A percentile compares a stretch with the other conserved stretches of the same genome.
These are phyloP conservation scores for Alethe castanea DNA, from an alignment of 2,113 vertebrate genomes.

Conservation along the genomic window DNA sequence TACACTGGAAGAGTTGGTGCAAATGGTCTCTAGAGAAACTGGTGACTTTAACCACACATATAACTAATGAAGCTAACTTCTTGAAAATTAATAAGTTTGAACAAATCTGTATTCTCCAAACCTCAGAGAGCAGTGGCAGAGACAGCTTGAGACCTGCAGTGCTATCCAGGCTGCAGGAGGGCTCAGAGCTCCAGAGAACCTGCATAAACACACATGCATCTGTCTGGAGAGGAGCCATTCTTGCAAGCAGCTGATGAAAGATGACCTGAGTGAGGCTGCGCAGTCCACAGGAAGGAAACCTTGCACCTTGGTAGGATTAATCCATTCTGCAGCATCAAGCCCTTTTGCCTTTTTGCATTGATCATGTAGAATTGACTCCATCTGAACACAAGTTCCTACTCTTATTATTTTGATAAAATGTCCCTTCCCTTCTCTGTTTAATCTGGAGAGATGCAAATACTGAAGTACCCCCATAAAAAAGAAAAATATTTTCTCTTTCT, in stretches of 20 bases:
- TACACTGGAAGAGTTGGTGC: background rate
- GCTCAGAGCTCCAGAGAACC: background rate
- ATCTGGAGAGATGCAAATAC: background rate
- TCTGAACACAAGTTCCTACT: background rate
- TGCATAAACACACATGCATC: fast-evolving
- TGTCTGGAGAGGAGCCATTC: background rate
- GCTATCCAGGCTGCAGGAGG: background rate
- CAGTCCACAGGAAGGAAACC: background rate
- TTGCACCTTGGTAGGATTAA: background rate
- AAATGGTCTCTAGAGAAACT: background rate
- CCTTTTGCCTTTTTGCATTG: background rate
- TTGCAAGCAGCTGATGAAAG: background rate
- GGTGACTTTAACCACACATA: background rate
- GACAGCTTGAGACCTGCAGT: background rate
- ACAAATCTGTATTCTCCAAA: background rate
- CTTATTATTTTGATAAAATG: background rate
- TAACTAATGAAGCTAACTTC: background rate
- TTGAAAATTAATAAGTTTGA: background rate
- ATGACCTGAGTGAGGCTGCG: background rate
- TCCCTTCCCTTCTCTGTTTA: background rate
- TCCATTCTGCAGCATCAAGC: background rate
- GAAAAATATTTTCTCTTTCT: background rate
- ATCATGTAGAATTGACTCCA: background rate
- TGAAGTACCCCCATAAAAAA: background rate
- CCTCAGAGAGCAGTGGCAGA: background rate